Evolutionary conservation across 2,797 vertebrate species (phyloP), one percentile per base, ranked within the genome.

Genomic region (Tamandua tetradactyla): DNA sequence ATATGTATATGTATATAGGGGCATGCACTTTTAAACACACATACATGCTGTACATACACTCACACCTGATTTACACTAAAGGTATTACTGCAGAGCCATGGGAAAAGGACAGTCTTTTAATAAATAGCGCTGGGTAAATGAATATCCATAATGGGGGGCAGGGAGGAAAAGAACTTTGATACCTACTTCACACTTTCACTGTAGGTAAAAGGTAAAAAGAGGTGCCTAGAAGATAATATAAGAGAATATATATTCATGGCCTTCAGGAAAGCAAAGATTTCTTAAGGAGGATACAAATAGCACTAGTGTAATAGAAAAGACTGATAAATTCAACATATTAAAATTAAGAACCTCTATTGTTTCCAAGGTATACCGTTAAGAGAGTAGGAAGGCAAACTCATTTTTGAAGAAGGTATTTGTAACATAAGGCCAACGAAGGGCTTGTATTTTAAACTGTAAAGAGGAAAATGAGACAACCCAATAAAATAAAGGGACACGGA

Each of bases 321-420:
- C 0, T 61, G 52, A 86, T 40, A 61, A 92, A 75, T 1, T 72
- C 23, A 95, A 55, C 30, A 93, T 42, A 68, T 25, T 40, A 91
- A 79, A 66, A 79, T 61, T 42, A 89, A 55, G 17, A 92, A 42
- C 20, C 55, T 61, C 2, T 52, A 2, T 83, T 32, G 62, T 55
- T 89, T 55, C 86, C 89, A 76, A 92, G 62, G 84, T 30, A n/a
- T 59, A 72, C 32, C 61, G 88, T 30, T 25, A 76, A 71, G 55
- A 81, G 5, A 40, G 8, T 47, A 91, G 23, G 86, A 86, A 91
- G 27, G 23, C 35, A 79, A 81, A 47, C 55, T 88, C 3, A 47
- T 7, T 8, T 6, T 8, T 6, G 22, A 74, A 76, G 35, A 27
- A 22, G 35, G 14, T 69, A 64, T 61, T 25, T 89, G 2, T 25